Conservation (phyloP, 2,113 vertebrate species). For the Sylvilagus bachmani region DNA sequence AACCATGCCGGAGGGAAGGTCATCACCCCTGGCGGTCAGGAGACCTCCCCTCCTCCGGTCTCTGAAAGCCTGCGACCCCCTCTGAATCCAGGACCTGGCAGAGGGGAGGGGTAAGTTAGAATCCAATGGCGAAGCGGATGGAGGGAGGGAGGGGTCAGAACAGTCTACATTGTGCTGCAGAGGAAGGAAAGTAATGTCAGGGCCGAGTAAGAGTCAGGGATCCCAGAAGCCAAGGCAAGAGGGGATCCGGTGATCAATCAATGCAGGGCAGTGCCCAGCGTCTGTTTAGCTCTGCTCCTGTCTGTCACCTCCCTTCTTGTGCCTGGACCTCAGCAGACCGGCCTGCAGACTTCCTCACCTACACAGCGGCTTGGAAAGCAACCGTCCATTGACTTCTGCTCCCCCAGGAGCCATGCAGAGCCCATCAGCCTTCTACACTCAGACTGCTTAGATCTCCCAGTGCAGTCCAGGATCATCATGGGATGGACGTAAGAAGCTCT, state of each 20-base stretch:
- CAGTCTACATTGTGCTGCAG: background rate
- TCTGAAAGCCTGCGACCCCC: background rate
- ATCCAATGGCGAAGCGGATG: background rate
- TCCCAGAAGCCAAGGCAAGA: background rate
- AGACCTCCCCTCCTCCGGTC: background rate
- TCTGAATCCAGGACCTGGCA: background rate
- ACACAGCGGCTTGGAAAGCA: constrained; percentile 89
- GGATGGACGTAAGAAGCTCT: too few relatives aligned
- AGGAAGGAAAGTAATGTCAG: background rate
- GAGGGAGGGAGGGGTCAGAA: background rate
- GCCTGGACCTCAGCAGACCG: constrained; percentile 89
- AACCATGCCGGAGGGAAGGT: background rate
- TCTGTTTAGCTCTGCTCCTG: background rate
- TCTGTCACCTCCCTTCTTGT: constrained; percentile 85
- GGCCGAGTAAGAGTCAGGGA: background rate
- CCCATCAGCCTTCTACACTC: constrained; percentile 90
- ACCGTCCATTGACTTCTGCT: constrained; percentile 87
- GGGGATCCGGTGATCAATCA: too few relatives aligned
- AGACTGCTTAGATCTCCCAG: constrained; percentile 87
- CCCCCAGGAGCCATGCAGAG: constrained; percentile 90
- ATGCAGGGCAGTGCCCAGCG: background rate
- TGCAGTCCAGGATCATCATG: constrained; percentile 89
- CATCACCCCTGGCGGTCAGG: background rate
- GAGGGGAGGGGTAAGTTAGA: background rate
- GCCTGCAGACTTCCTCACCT: constrained; percentile 89